A percentile compares a stretch with the other conserved stretches of the same genome.
Conservation (phyloP, 2,113 vertebrate genomes). For the Centropristis striata region DNA sequence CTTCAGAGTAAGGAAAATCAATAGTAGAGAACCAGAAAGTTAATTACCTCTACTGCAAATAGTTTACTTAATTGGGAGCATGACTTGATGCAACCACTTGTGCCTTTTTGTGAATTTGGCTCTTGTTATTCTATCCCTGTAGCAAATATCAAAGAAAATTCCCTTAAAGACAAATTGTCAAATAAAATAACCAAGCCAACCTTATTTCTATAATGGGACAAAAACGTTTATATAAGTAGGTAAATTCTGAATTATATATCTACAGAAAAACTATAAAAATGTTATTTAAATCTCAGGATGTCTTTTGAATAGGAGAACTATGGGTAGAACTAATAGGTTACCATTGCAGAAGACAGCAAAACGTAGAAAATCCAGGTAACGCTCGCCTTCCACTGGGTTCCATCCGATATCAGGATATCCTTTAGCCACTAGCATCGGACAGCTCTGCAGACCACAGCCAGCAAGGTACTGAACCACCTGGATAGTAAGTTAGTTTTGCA, state of each 20-base stretch:
- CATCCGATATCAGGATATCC: constrained; percentile 95
- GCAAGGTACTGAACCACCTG: constrained; percentile 96
- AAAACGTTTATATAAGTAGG: neutral
- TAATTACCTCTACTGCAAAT: constrained; percentile 48
- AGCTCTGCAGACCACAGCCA: constrained; percentile 93
- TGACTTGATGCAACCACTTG: constrained; percentile 13
- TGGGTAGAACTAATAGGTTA: constrained; percentile 65
- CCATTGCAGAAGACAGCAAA: constrained; percentile 98
- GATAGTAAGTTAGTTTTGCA: constrained; percentile 9
- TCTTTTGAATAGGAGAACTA: neutral
- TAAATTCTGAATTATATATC: neutral
- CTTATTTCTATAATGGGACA: neutral
- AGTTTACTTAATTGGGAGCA: constrained; percentile 35
- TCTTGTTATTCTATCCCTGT: neutral
- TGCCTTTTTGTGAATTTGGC: constrained; percentile 5
- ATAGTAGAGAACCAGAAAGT: constrained; percentile 28
- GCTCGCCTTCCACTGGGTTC: constrained; percentile 97
- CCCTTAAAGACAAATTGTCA: neutral
- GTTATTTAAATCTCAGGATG: neutral
- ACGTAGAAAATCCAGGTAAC: constrained; percentile 95
- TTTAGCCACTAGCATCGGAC: constrained; percentile 91
- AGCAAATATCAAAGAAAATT: constrained; percentile 3
- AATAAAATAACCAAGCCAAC: neutral
- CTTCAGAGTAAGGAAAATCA: constrained; percentile 50
- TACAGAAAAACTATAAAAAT: neutral